A percentile compares a stretch with the other conserved stretches of the same genome.
phyloP scores from a whole-genome alignment of 2,888 invertebrate genomes.

The Nemoura dubitans region DNA sequence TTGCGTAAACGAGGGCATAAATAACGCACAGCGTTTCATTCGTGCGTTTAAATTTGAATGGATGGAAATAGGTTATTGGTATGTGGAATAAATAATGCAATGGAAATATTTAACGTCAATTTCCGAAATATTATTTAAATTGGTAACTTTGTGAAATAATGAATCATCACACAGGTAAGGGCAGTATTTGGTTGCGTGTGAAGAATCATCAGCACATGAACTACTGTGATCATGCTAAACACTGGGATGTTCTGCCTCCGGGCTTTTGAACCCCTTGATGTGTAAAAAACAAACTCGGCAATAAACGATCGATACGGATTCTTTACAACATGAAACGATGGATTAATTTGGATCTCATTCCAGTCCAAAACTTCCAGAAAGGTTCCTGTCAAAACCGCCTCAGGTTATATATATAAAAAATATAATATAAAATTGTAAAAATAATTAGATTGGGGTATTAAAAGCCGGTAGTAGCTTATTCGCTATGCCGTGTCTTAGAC shows the following conservation, averaged over 20 bases:
- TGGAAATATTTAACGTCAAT: background rate
- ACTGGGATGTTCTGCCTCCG: background rate
- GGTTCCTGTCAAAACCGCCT: background rate
- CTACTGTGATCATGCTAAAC: background rate
- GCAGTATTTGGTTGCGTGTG: background rate
- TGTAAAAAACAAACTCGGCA: background rate
- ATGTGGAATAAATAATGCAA: background rate
- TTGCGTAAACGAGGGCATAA: background rate
- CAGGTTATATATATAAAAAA: background rate
- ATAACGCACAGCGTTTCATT: background rate
- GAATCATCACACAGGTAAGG: background rate
- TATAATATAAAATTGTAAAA: background rate
- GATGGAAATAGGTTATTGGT: background rate
- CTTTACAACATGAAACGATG: background rate
- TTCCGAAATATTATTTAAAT: background rate
- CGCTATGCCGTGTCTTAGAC: background rate
- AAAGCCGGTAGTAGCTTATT: background rate
- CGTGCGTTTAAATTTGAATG: background rate
- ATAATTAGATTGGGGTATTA: conserved; percentile 22
- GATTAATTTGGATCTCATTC: background rate
- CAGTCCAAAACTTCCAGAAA: conserved; percentile 3
- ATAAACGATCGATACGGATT: background rate
- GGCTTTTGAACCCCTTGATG: background rate
- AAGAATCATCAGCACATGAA: background rate
- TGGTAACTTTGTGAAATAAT: background rate